Percentiles rank a stretch among this genome's conserved stretches.
Evolutionary conservation across 2,113 vertebrate genomes (phyloP).

Genomic region (Corydoras maculifer): DNA sequence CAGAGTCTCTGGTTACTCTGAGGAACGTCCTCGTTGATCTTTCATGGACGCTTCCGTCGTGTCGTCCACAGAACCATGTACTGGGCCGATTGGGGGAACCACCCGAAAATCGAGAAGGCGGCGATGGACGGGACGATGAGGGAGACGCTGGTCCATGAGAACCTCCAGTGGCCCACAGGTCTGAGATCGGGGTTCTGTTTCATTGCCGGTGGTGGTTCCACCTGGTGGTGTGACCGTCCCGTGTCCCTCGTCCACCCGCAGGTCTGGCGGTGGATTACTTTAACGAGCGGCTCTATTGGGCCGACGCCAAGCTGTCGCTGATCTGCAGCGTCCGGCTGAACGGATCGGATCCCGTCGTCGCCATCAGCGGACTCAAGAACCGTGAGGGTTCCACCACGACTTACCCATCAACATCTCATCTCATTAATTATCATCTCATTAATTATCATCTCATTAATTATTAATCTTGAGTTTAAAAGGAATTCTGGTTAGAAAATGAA

Average conservation of each 20-base stretch:
- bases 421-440: too few species aligned
- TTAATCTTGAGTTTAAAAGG: too few species aligned
- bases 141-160: slow-evolving; percentile 86
- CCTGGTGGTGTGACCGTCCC: neutral
- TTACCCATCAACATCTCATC: too few species aligned
- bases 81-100: slow-evolving; percentile 97
- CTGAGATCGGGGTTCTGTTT: slow-evolving; percentile 6
- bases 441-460: too few species aligned
- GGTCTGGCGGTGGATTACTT: slow-evolving; percentile 92
- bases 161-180: slow-evolving; percentile 96
- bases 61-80: slow-evolving; percentile 80
- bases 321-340: slow-evolving; percentile 91
- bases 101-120: slow-evolving; percentile 92
- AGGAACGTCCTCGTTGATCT: too few species aligned
- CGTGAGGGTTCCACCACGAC: slow-evolving; percentile 55
- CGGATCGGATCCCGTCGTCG: slow-evolving; percentile 80
- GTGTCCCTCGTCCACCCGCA: slow-evolving; percentile 49
- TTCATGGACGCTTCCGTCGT: too few species aligned
- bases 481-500: too few species aligned
- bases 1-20: neutral
- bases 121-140: slow-evolving; percentile 94
- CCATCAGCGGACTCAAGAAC: slow-evolving; percentile 77
- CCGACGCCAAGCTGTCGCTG: slow-evolving; percentile 85
- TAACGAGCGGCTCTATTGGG: slow-evolving; percentile 95
- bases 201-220: neutral